phyloP scores from a whole-genome alignment of 2,113 vertebrate genomes.

The Chaetura pelagica region DNA sequence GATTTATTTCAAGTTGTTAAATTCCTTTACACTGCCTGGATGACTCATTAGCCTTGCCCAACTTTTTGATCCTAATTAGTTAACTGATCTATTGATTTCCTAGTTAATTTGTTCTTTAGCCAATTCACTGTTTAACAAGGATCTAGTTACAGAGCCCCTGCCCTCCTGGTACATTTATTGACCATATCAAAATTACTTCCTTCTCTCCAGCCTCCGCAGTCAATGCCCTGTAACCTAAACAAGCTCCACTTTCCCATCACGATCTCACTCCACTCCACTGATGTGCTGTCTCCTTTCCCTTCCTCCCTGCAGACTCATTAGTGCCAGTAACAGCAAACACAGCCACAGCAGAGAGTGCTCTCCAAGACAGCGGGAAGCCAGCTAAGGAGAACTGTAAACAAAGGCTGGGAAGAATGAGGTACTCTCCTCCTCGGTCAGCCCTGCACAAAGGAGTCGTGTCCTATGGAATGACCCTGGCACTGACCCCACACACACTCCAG shows the following conservation, averaged over 20 bases:
- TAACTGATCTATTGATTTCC: neutral
- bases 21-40: neutral
- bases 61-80: neutral
- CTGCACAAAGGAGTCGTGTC: neutral
- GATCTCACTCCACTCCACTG: neutral
- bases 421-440: neutral
- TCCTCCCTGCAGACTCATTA: neutral
- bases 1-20: neutral
- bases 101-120: neutral
- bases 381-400: neutral
- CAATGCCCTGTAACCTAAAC: neutral
- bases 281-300: neutral
- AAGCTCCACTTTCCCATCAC: neutral
- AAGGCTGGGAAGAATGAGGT: neutral
- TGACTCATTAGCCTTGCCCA: neutral
- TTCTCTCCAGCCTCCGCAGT: neutral
- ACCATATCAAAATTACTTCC: neutral
- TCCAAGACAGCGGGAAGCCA: neutral
- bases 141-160: neutral
- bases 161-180: neutral
- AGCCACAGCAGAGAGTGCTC: neutral
- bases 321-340: neutral
- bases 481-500: accelerated
- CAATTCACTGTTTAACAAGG: neutral
- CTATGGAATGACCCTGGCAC: neutral